Base-by-base conservation (phyloP, 1,140 invertebrate genomes). In the Orchestia grillus region DNA sequence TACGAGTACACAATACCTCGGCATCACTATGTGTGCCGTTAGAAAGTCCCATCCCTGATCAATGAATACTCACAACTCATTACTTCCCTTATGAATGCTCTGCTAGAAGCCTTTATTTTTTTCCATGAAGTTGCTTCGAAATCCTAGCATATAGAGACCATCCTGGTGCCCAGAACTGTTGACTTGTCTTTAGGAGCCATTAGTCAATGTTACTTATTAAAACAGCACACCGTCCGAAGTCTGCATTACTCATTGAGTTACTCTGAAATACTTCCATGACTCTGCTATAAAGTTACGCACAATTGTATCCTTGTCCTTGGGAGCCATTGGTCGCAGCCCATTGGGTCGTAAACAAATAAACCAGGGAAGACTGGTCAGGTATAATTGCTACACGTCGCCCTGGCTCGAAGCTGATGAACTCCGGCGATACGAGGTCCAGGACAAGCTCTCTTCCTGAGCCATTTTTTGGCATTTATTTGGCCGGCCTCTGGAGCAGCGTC, bases 381-480 rank as follows among this genome's bases (percentile, higher is more conserved):
- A 94, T 94, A 94, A 94, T 94, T 94, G 92, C 92, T 94, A 94
- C 92, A 94, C 92, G 92, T 45, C 19, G 92, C 43, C 11, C 23
- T 11, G 44, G 43, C 92, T 94, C 92, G 6, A 47, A 23, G 44
- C 92, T 94, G 92, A 94, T 94, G 92, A 94, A 94, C 92, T 47
- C 44, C 43, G 41, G 88, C 15, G 92, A 94, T 94, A 94, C 62
- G 11, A 77, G 28, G 92, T 15, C 92, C 92, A 47, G 92, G 92
- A 94, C 92, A 94, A 94, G 92, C 6, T 40, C 44, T 94, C 36
- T 94, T 94, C 44, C 44, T 44, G 0, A 44, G 92, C 44, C 23
- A 44, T 94, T 94, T 94, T 94, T 45, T 94, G 92, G 44, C 43
- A 94, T 94, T 94, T 94, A 94, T 94, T 94, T 94, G 88, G 62